phyloP scores from a whole-genome alignment of 2,113 vertebrate genomes.

The Phaethornis superciliosus region DNA sequence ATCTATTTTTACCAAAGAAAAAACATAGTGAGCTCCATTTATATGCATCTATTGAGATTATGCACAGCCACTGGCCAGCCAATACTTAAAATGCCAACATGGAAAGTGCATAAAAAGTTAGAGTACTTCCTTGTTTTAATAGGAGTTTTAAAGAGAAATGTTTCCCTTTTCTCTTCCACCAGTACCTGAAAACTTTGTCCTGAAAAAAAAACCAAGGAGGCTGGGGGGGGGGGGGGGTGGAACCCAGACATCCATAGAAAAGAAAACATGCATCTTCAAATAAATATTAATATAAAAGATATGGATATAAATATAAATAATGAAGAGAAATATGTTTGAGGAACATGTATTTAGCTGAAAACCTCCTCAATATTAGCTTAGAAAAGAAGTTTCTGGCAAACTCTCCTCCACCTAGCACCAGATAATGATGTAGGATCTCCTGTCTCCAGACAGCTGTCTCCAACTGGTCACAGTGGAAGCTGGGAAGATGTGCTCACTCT shows the following conservation, averaged over 20 bases:
- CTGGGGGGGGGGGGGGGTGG: no score
- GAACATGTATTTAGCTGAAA: neutral
- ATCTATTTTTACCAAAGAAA: neutral
- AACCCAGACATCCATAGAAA: neutral
- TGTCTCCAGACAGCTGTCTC: neutral
- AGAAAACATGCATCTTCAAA: neutral
- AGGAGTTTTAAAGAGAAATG: neutral
- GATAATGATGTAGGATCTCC: neutral
- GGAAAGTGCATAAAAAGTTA: neutral
- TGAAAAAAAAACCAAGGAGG: neutral
- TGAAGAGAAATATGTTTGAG: neutral
- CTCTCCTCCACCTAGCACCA: neutral
- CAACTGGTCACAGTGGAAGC: neutral
- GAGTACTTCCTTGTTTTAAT: neutral
- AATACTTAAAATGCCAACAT: neutral
- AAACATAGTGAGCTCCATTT: neutral
- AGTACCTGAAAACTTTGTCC: neutral
- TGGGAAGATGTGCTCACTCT: neutral
- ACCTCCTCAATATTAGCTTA: neutral
- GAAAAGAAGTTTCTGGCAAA: neutral
- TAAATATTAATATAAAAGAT: no score
- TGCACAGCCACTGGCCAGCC: neutral
- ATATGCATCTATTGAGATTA: neutral
- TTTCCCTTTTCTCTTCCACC: neutral
- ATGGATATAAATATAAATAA: neutral